Evolutionary conservation across 2,888 invertebrate species (phyloP).

Genomic region (Apoda limacodes): DNA sequence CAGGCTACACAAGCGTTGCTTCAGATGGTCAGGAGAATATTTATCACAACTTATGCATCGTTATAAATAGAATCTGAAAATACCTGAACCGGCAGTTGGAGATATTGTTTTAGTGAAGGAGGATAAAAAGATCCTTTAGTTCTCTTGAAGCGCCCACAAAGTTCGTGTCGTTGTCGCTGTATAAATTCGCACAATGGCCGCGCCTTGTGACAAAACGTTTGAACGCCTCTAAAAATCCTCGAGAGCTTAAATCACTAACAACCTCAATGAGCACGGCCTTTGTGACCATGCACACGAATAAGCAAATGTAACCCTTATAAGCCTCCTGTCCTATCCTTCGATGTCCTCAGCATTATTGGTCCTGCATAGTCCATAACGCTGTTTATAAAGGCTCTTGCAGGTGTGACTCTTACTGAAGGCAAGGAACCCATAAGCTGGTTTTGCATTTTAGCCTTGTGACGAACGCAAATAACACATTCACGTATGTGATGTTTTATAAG

Average conservation of each 20-base stretch:
- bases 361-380: slow-evolving; percentile 18
- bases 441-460: not conserved
- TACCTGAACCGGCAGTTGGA: no score
- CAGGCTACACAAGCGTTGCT: no score
- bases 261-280: slow-evolving; percentile 25
- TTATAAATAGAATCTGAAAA: no score
- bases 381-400: slow-evolving; percentile 9
- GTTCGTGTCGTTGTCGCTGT: slow-evolving; percentile 19
- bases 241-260: slow-evolving; percentile 22
- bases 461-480: slow-evolving; percentile 3
- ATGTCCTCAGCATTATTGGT: slow-evolving; percentile 11
- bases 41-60: no score
- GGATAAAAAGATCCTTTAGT: slow-evolving; percentile 7
- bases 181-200: slow-evolving; percentile 16
- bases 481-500: slow-evolving; percentile 5
- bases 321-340: slow-evolving; percentile 12
- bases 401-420: slow-evolving; percentile 1
- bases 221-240: slow-evolving; percentile 20
- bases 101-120: no score
- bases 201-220: slow-evolving; percentile 16
- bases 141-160: slow-evolving; percentile 13
- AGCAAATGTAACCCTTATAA: slow-evolving; percentile 16
- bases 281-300: slow-evolving; percentile 20
- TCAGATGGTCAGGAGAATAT: no score
- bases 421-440: slow-evolving; percentile 3